Percentiles rank a stretch among this genome's conserved stretches.
Conservation (phyloP, 1,140 invertebrate species). For the Thaumetopoea pityocampa region DNA sequence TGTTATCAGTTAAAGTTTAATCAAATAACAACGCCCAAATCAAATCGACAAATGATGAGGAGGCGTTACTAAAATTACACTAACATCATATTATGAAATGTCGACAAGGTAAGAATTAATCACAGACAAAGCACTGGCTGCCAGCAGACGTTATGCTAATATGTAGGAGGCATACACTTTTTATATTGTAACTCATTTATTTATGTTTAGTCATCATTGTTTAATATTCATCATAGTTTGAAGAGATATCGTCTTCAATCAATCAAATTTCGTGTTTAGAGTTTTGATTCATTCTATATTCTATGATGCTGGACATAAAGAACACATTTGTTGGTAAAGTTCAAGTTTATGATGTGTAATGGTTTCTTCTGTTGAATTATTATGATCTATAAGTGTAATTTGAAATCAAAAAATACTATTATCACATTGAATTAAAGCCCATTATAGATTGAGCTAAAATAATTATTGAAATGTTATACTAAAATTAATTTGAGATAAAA, state of each 20-base stretch:
- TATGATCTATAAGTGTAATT: neutral
- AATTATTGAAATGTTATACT: neutral
- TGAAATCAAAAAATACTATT: neutral
- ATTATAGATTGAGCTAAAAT: neutral
- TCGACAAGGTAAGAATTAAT: conserved; percentile 53
- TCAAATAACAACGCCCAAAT: conserved; percentile 24
- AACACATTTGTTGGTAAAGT: conserved; percentile 12
- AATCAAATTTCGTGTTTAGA: conserved; percentile 37
- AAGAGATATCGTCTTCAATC: conserved; percentile 50
- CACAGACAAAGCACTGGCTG: conserved; percentile 34
- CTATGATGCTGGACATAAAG: conserved; percentile 13
- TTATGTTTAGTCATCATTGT: conserved; percentile 61
- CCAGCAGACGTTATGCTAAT: conserved; percentile 33
- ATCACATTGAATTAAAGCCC: neutral
- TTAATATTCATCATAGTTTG: conserved; percentile 54
- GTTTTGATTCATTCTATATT: conserved; percentile 16
- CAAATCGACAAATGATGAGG: conserved; percentile 34
- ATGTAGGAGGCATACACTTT: conserved; percentile 32
- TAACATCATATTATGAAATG: conserved; percentile 38
- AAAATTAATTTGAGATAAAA: neutral
- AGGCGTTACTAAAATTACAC: conserved; percentile 46
- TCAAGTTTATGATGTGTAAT: conserved; percentile 12
- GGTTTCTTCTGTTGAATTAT: neutral
- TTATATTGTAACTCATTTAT: conserved; percentile 53
- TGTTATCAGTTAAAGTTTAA: conserved; percentile 28